Conservation (phyloP, 23 tunicate genomes). For the Ascidia mentula region DNA sequence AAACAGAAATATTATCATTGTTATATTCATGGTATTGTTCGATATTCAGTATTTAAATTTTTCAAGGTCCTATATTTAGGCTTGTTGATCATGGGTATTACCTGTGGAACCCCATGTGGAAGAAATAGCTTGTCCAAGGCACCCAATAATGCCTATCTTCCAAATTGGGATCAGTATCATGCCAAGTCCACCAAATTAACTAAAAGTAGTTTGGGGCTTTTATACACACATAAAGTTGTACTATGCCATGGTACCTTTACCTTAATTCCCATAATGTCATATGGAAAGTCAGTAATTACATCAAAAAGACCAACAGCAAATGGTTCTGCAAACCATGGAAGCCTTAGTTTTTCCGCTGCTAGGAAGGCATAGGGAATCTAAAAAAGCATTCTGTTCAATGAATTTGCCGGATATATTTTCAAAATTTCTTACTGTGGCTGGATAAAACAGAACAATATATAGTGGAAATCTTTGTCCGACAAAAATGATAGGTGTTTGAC, state of each 20-base stretch:
- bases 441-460: constrained; percentile 85
- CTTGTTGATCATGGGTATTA: not conserved
- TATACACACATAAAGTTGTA: no score
- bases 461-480: constrained; percentile 82
- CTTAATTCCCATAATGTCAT: constrained; percentile 94
- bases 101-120: constrained; percentile 86
- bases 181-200: constrained; percentile 96
- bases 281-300: constrained; percentile 84
- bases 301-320: constrained; percentile 92
- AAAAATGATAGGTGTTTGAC: constrained; percentile 77
- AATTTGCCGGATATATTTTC: no score
- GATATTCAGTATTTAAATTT: no score
- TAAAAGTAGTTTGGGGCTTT: not conserved
- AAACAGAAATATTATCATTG: no score
- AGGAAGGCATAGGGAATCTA: constrained; percentile 77
- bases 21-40: no score
- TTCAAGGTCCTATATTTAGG: not conserved
- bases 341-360: constrained; percentile 69
- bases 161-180: constrained; percentile 83
- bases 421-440: constrained; percentile 59
- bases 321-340: constrained; percentile 90
- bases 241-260: no score
- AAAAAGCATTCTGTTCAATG: no score
- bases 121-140: constrained; percentile 92
- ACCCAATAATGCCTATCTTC: constrained; percentile 87